Percentiles rank a stretch among this genome's conserved stretches.
Conservation (phyloP, 2,113 vertebrate genomes). For the Cervus canadensis region DNA sequence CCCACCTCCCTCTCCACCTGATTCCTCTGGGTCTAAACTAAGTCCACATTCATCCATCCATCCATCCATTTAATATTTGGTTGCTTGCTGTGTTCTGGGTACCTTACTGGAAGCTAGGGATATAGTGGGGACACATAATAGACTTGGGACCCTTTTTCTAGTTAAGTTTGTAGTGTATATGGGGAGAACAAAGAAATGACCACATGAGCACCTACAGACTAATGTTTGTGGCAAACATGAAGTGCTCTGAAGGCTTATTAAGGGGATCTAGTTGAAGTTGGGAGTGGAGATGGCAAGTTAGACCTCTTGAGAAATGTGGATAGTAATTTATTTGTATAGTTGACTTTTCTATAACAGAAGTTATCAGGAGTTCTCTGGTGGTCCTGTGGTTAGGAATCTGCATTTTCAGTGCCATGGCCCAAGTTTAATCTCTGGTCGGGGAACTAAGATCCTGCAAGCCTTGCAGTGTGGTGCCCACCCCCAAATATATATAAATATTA, state of each 20-base stretch:
- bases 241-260: background rate
- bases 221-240: background rate
- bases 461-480: background rate
- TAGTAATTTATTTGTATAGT: background rate
- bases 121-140: background rate
- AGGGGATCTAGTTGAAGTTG: background rate
- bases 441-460: background rate
- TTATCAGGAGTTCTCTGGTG: background rate
- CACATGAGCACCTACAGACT: background rate
- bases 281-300: background rate
- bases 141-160: background rate
- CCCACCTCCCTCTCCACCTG: no score
- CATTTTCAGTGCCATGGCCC: background rate
- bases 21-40: background rate
- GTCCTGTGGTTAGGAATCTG: background rate
- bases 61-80: background rate
- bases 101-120: background rate
- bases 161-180: background rate
- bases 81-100: background rate
- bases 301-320: background rate
- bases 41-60: background rate
- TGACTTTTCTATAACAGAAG: background rate
- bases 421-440: background rate
- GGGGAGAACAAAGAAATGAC: background rate
- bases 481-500: background rate